Percentiles rank a stretch among this genome's conserved stretches.
Conservation (phyloP, 2,888 invertebrate species). For the Acronicta alni region DNA sequence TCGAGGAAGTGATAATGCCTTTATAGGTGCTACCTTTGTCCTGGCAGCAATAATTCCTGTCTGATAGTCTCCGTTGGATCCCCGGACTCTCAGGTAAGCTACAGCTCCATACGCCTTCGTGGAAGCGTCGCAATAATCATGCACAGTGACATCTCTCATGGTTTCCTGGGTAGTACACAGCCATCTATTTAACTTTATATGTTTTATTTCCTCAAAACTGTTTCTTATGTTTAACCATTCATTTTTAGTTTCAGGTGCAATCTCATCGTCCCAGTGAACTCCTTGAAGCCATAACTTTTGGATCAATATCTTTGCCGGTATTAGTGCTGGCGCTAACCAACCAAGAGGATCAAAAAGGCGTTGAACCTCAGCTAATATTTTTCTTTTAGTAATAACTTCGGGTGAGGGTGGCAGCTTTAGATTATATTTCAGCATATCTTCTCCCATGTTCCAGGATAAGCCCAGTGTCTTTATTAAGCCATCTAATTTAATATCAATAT, state of each 20-base stretch:
- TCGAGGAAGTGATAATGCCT: too few species aligned
- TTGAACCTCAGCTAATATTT: conserved; percentile 16
- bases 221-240: too few species aligned
- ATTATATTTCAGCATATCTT: conserved; percentile 11
- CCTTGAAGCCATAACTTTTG: neutral
- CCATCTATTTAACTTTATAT: too few species aligned
- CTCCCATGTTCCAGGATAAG: conserved; percentile 13
- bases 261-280: too few species aligned
- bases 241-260: too few species aligned
- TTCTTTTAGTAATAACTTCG: conserved; percentile 7
- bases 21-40: too few species aligned
- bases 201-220: too few species aligned
- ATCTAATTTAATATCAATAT: conserved; percentile 5
- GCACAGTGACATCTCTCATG: conserved; percentile 1
- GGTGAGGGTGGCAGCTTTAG: conserved; percentile 2
- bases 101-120: conserved; percentile 6
- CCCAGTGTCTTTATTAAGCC: conserved; percentile 9
- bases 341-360: neutral
- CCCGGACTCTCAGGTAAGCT: conserved; percentile 1
- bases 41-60: neutral
- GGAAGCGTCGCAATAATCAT: conserved; percentile 10
- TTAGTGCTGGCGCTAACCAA: neutral
- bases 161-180: neutral
- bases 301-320: neutral
- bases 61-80: neutral